Conservation (phyloP, 2,888 invertebrate species). For the Tetranychus truncatus region DNA sequence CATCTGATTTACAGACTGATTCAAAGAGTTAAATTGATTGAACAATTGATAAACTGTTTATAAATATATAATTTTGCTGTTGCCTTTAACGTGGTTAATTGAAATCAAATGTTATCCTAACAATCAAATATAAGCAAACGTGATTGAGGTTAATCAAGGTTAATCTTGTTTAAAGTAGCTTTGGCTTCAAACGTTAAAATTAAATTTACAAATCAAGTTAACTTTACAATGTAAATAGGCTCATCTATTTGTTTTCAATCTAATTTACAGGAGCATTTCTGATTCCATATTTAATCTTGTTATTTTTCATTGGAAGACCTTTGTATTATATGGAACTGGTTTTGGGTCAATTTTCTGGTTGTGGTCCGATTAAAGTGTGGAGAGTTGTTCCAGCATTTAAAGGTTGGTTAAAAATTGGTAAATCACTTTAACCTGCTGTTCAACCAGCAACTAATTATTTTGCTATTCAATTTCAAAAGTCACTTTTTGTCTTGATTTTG, state of each 20-base stretch:
- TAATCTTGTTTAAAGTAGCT: no score
- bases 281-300: conserved; percentile 44
- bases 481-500: neutral
- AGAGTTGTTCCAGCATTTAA: conserved; percentile 57
- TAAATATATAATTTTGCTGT: no score
- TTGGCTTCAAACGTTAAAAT: no score
- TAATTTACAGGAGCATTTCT: conserved; percentile 26
- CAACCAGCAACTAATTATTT: neutral
- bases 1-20: neutral
- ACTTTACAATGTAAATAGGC: neutral
- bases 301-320: conserved; percentile 50
- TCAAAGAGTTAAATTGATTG: neutral
- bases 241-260: neutral
- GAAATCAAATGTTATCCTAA: no score
- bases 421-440: neutral
- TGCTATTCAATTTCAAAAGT: neutral
- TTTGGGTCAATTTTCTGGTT: conserved; percentile 56
- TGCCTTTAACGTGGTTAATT: no score
- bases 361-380: conserved; percentile 61
- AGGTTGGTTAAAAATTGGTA: conserved; percentile 39
- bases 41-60: neutral
- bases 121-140: no score
- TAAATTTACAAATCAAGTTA: no score
- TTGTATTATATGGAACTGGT: conserved; percentile 60
- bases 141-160: no score